Evolutionary conservation across 2,113 vertebrate genomes (phyloP), one percentile per base, ranked within the genome.

Genomic region (Hippocampus comes): DNA sequence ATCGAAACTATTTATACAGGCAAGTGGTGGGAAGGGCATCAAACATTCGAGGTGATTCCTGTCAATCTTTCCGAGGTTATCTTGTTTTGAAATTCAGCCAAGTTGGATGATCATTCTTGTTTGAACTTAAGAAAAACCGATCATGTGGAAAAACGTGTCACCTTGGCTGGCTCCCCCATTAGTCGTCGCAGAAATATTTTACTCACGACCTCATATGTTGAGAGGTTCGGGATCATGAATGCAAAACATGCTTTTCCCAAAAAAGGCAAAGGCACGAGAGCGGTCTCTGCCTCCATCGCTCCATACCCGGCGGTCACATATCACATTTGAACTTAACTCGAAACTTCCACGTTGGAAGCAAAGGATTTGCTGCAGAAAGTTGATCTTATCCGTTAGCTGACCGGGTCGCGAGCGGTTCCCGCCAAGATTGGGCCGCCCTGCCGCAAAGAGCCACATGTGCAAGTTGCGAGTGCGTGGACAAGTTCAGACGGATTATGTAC

Each of bases 401-500:
- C 27, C 23, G 56, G 56, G 56, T 57, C 55, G n/a, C 55, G 17
- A 27, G 57, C 17, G 25, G 25, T 60, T 60, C 20, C 38, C 25
- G 41, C 63, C n/a, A 43, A 64, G 38, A 43, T 64, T 43, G 20
- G 17, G 68, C 61, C 4, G 17, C 41, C 23, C 57, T 10, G 6
- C 63, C 63, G 21, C 59, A 30, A 55, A 27, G 41, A 66, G 43
- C 46, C 15, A 69, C 55, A 65, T 12, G 51, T 14, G 12, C 11
- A 46, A 59, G 48, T 38, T 20, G 12, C 34, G 64, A 56, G 9
- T 57, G 48, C 46, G n/a, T 48, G 71, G 55, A 68, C 66, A 46
- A 70, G n/a, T 69, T 71, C 75, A 84, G 78, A 80, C 71, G 49
- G 77, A 76, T 80, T 80, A 61, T n/a, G 73, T 42, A 34, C 60